Percentiles rank a stretch among this genome's conserved stretches.
phyloP scores from a whole-genome alignment of 2,888 invertebrate species.

The Drosophila sordidapex region DNA sequence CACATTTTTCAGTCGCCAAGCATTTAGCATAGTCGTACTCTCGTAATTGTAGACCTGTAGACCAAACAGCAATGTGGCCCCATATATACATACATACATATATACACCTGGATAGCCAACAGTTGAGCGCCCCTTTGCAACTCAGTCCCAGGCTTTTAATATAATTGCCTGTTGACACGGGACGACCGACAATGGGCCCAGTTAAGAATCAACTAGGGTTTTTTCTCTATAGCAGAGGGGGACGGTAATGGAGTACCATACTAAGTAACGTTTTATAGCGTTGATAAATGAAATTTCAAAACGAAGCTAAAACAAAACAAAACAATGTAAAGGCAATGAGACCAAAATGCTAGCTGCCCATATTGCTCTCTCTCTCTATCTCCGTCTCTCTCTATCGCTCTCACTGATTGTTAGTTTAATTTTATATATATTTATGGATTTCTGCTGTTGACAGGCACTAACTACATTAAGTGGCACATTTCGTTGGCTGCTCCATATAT shows the following conservation, averaged over 20 bases:
- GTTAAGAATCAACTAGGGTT: constrained; percentile 19
- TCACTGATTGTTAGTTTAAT: constrained; percentile 14
- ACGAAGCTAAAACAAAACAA: constrained; percentile 63
- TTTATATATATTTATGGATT: constrained; percentile 14
- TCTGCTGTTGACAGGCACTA: constrained; percentile 37
- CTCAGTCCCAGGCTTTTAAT: constrained; percentile 73
- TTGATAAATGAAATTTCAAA: constrained; percentile 80
- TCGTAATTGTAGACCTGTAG: constrained; percentile 53
- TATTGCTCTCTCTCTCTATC: background rate
- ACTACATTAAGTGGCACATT: constrained; percentile 43
- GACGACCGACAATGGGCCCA: constrained; percentile 63
- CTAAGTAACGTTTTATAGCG: constrained; percentile 70
- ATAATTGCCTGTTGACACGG: constrained; percentile 83
- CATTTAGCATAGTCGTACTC: constrained; percentile 70
- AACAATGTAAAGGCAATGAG: constrained; percentile 52
- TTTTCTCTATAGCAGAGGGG: background rate
- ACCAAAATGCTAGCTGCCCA: constrained; percentile 32
- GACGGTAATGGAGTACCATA: background rate
- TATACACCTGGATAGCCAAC: constrained; percentile 24
- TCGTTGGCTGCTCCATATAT: constrained; percentile 19
- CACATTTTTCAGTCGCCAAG: constrained; percentile 71
- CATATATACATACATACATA: background rate
- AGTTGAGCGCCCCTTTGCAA: constrained; percentile 23
- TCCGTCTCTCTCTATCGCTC: background rate
- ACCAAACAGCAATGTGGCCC: constrained; percentile 1